phyloP scores from a whole-genome alignment of 2,888 invertebrate species.

The Nezara viridula region DNA sequence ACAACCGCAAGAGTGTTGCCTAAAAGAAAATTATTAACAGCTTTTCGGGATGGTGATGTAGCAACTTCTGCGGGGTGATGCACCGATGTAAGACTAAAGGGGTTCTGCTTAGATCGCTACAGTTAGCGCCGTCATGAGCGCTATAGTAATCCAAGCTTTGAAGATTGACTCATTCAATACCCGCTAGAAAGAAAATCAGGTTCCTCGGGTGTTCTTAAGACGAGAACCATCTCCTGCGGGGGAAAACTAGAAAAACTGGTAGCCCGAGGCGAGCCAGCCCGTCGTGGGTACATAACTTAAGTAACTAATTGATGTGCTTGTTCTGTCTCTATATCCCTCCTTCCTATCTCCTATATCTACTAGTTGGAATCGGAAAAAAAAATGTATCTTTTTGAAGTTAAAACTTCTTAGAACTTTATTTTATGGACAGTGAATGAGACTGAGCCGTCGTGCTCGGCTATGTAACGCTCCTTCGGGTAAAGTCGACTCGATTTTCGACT shows the following conservation, averaged over 20 bases:
- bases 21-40: background rate
- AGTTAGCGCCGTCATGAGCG: background rate
- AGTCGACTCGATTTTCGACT: too few relatives aligned
- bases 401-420: too few relatives aligned
- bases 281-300: slow-evolving; percentile 33
- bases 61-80: background rate
- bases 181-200: background rate
- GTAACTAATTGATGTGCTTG: slow-evolving; percentile 17
- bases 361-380: background rate
- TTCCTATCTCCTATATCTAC: background rate
- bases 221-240: background rate
- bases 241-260: slow-evolving; percentile 49
- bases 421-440: too few relatives aligned
- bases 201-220: background rate
- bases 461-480: too few relatives aligned
- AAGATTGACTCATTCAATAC: background rate
- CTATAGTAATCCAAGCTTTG: background rate
- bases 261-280: background rate
- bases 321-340: background rate
- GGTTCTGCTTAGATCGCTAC: background rate
- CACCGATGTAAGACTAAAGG: background rate
- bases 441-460: too few relatives aligned
- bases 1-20: background rate
- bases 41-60: background rate
- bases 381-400: background rate